These are phyloP conservation scores for Oryctes rhinoceros DNA, from an alignment of 1,140 invertebrate species.

Conservation along the genomic window DNA sequence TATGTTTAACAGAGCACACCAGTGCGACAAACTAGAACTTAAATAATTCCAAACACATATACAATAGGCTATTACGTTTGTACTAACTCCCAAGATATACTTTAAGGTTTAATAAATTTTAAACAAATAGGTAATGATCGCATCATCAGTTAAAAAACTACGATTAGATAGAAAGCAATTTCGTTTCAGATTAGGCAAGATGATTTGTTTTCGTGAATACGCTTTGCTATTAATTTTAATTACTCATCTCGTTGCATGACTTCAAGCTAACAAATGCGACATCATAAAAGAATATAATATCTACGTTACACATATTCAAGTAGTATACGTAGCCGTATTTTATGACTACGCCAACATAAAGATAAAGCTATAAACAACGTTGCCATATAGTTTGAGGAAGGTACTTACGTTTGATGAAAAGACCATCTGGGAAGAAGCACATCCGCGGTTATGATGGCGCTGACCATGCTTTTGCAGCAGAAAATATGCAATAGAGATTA, in stretches of 20 bases:
- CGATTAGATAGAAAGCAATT: too few species aligned
- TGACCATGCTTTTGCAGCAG: neutral
- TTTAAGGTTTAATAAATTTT: too few species aligned
- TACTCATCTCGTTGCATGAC: neutral
- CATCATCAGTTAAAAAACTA: too few species aligned
- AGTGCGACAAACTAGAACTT: too few species aligned
- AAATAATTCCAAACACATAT: too few species aligned
- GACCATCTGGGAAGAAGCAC: neutral
- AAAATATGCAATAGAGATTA: too few species aligned
- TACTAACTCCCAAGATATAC: too few species aligned
- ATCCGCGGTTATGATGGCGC: neutral
- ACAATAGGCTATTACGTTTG: too few species aligned
- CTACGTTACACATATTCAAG: neutral
- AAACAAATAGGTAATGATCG: too few species aligned
- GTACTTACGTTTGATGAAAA: conserved; percentile 15
- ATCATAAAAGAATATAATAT: neutral
- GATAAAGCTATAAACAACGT: neutral
- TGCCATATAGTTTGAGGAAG: neutral
- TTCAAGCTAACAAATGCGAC: neutral
- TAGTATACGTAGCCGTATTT: neutral
- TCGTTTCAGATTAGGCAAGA: too few species aligned
- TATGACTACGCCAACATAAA: neutral
- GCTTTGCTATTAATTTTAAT: neutral
- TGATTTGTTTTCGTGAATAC: too few species aligned
- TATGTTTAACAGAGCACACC: too few species aligned